These are phyloP conservation scores for Ips typographus DNA, from an alignment of 1,140 invertebrate species.

Conservation along the genomic window DNA sequence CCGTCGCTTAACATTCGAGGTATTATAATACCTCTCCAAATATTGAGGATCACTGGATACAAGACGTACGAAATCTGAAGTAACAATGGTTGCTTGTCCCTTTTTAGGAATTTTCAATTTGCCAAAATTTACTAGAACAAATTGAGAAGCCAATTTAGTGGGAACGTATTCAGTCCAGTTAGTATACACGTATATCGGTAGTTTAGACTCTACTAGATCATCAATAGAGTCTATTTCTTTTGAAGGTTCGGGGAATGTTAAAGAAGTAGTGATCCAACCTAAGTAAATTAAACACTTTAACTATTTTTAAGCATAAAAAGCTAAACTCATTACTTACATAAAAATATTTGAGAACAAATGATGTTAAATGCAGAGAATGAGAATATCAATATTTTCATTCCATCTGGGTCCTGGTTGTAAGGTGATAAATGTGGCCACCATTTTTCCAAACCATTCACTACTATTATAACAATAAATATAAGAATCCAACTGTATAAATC, in stretches of 20 bases:
- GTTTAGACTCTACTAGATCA: slow-evolving; percentile 10
- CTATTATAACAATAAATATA: background rate
- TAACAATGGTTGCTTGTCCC: background rate
- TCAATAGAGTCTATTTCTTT: slow-evolving; percentile 12
- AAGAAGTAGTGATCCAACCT: slow-evolving; percentile 17
- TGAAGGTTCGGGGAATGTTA: background rate
- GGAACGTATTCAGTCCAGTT: background rate
- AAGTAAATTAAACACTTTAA: background rate
- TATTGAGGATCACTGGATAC: too few species aligned
- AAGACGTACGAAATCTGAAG: background rate
- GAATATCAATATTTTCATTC: background rate
- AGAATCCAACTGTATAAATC: background rate
- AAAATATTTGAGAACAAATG: background rate
- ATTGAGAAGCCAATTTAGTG: background rate
- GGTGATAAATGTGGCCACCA: background rate
- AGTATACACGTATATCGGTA: background rate
- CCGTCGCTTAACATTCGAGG: too few species aligned
- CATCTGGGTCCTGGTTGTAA: background rate
- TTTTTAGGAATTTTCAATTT: background rate
- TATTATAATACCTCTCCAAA: too few species aligned
- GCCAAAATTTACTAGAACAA: background rate
- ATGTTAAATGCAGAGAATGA: background rate
- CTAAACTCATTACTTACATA: background rate
- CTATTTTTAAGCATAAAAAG: background rate
- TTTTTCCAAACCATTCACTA: background rate